Conservation (phyloP, 2,797 vertebrate species). For the Sebastes variabilis region DNA sequence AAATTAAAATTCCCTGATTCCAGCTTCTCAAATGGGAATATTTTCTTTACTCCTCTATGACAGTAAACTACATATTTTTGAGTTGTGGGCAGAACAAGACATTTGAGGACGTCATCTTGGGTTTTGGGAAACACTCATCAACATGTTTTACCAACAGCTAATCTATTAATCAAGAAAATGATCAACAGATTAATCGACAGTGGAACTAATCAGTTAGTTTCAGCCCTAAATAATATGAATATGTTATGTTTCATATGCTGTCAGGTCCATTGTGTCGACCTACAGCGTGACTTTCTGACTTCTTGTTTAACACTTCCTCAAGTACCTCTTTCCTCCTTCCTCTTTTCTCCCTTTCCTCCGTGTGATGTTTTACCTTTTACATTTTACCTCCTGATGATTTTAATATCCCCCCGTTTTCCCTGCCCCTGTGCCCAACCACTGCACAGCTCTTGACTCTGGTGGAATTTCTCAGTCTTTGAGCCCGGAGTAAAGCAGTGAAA, state of each 20-base stretch:
- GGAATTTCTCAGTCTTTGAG: not conserved
- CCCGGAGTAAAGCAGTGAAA: not conserved
- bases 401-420: not conserved
- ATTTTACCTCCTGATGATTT: conserved; percentile 5
- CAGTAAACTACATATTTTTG: too few species aligned
- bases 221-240: too few species aligned
- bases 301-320: conserved; percentile 6
- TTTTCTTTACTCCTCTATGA: too few species aligned
- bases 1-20: too few species aligned
- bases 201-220: too few species aligned
- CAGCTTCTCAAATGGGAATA: too few species aligned
- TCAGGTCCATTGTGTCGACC: conserved; percentile 23
- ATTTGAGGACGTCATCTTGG: too few species aligned
- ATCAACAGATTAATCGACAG: too few species aligned
- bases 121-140: too few species aligned
- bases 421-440: not conserved
- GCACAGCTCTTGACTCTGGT: not conserved
- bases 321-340: not conserved
- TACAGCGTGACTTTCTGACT: not conserved
- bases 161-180: too few species aligned
- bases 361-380: conserved; percentile 15
- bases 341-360: not conserved
- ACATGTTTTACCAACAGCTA: too few species aligned
- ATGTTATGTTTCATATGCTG: not conserved
- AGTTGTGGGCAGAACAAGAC: too few species aligned